Evolutionary conservation across 2,113 vertebrate genomes (phyloP).

Genomic region (Periophthalmus modestus): DNA sequence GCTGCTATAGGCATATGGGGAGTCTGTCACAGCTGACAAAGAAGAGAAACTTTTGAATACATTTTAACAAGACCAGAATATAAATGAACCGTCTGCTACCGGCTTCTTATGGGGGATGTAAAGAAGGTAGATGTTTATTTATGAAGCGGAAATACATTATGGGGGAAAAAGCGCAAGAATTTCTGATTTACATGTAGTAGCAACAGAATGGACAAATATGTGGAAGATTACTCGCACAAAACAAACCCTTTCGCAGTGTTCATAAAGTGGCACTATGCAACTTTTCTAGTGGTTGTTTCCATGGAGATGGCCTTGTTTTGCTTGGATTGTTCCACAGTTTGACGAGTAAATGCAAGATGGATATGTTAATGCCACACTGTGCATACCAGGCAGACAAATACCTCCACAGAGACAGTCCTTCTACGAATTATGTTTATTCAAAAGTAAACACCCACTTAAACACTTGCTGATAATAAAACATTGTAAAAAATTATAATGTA

Average conservation of each 20-base stretch:
- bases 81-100: not conserved
- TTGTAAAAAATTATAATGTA: no score
- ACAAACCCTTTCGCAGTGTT: not conserved
- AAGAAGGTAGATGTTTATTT: not conserved
- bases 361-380: no score
- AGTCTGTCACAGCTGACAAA: not conserved
- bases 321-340: no score
- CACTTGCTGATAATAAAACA: no score
- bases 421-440: no score
- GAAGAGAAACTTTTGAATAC: slow-evolving; percentile 5
- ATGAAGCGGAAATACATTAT: not conserved
- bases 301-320: no score
- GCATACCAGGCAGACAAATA: no score
- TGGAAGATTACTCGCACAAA: not conserved
- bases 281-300: no score
- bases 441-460: no score
- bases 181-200: not conserved
- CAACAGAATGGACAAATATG: not conserved
- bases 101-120: not conserved
- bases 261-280: no score
- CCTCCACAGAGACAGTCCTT: no score
- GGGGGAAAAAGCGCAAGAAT: not conserved
- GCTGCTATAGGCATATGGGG: not conserved
- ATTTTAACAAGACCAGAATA: not conserved
- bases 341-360: no score